A percentile compares a stretch with the other conserved stretches of the same genome.
Evolutionary conservation across 2,797 vertebrate species (phyloP).

Genomic region (Sciurus vulgaris): DNA sequence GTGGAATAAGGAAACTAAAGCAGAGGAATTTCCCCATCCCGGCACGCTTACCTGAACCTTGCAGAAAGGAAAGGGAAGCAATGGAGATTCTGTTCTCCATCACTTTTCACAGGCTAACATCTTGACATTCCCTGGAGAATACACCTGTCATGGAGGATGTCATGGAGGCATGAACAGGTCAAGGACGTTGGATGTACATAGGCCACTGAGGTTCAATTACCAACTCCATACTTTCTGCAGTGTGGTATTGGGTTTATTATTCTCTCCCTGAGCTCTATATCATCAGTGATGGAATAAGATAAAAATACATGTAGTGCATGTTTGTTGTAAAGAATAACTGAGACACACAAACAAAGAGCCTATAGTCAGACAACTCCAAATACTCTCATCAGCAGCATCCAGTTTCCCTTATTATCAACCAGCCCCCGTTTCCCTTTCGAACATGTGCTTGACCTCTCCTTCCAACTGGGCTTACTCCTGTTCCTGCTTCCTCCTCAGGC

Average conservation of each 20-base stretch:
- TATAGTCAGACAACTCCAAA: background rate
- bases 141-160: background rate
- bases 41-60: background rate
- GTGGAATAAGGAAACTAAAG: background rate
- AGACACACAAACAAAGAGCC: background rate
- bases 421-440: background rate
- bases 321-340: background rate
- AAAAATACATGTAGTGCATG: background rate
- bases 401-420: background rate
- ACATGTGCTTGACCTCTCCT: background rate
- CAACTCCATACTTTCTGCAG: background rate
- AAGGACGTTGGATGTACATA: background rate
- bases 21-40: background rate
- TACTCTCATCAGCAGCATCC: background rate
- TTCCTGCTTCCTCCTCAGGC: background rate
- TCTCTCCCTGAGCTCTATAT: background rate
- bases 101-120: background rate
- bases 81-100: background rate
- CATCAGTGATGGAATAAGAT: background rate
- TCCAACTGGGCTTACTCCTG: background rate
- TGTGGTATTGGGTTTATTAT: background rate
- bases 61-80: background rate
- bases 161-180: background rate
- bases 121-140: background rate
- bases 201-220: background rate